These are phyloP conservation scores for Paragorgia papillata DNA, from an alignment of 92 coral and sea anemone species.

Conservation along the genomic window DNA sequence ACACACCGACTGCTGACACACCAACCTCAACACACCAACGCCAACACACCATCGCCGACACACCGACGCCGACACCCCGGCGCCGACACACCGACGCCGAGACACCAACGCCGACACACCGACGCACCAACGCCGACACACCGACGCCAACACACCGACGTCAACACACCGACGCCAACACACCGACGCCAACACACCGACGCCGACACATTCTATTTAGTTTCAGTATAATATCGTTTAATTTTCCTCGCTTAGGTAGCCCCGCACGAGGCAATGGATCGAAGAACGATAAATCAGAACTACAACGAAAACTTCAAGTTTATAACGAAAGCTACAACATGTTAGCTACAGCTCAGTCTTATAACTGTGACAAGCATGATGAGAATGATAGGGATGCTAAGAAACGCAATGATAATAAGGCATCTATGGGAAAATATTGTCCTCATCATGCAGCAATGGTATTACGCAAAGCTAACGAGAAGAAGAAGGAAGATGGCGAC, in stretches of 20 bases:
- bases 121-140: background rate
- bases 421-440: slow-evolving; percentile 10
- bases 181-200: too few relatives aligned
- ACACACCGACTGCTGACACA: too few relatives aligned
- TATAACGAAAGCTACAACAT: slow-evolving; percentile 75
- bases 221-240: background rate
- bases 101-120: too few relatives aligned
- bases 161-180: too few relatives aligned
- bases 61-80: too few relatives aligned
- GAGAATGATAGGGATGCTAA: background rate
- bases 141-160: too few relatives aligned
- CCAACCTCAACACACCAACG: too few relatives aligned
- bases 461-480: background rate
- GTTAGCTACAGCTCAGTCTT: slow-evolving; percentile 51
- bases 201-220: too few relatives aligned
- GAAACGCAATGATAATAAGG: background rate
- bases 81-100: too few relatives aligned
- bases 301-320: slow-evolving; percentile 77
- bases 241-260: background rate
- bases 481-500: background rate
- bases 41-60: background rate
- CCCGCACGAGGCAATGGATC: background rate
- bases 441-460: slow-evolving; percentile 17
- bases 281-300: slow-evolving; percentile 36
- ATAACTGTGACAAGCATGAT: slow-evolving; percentile 25